Evolutionary conservation across 2,888 invertebrate species (phyloP), one percentile per base, ranked within the genome.

Genomic region (Tupiocoris notatus): DNA sequence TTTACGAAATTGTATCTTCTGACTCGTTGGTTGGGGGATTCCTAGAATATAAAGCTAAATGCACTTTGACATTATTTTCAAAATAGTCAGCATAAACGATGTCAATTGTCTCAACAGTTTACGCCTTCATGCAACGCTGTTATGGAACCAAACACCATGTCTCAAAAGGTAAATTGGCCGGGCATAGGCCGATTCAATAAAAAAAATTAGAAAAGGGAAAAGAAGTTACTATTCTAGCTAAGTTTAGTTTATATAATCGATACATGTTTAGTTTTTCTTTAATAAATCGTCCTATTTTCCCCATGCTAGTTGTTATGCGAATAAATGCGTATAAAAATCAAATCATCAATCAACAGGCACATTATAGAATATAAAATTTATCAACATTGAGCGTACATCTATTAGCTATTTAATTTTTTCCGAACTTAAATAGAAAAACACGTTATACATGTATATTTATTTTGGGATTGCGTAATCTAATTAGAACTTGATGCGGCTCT

Each of bases 321-420:
- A 70, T 63, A 63, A 70, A 23, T 39, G 18, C 56, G 59, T 70
- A 70, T 24, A 70, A 59, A 54, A 70, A 39, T 39, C 39, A 39
- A 70, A 17, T 59, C 54, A 17, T 16, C 24, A 70, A 70, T 59
- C 70, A 70, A 70, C 70, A 70, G 70, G 70, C 70, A 70, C 70
- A 59, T 70, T 24, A 70, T 70, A 70, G 70, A 70, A 70, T 73
- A 73, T 73, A 73, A 54, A 73, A 73, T 73, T 56, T 63, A 63
- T 73, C 21, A 73, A 73, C 64, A 63, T 73, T 73, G 64, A 73
- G 64, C 73, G 62, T 62, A 73, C 73, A 73, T 63, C 70, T 70
- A 70, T 70, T 39, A 70, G 70, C 70, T 70, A 70, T 25, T 17
- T 39, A 54, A 39, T 7, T 39, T 39, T 12, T 39, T 12, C 39